A percentile compares a stretch with the other conserved stretches of the same genome.
Evolutionary conservation across 2,888 invertebrate genomes (phyloP).

Genomic region (Argyra leucocephala): DNA sequence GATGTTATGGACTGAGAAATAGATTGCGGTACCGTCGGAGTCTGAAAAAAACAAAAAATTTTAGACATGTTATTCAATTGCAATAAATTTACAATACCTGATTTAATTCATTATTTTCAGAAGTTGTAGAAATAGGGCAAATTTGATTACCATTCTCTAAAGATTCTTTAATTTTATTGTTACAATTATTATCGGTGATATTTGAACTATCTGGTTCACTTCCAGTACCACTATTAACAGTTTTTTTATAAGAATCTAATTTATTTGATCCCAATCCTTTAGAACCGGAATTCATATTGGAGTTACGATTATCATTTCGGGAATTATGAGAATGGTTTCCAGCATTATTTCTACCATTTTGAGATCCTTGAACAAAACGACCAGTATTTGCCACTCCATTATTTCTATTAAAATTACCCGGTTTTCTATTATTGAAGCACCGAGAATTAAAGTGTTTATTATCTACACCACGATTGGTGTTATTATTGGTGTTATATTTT

Average conservation of each 20-base stretch:
- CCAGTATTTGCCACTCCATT: slow-evolving; percentile 14
- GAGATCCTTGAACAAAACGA: slow-evolving; percentile 15
- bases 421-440: slow-evolving; percentile 30
- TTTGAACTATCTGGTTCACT: slow-evolving; percentile 13
- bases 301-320: slow-evolving; percentile 12
- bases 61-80: too few relatives aligned
- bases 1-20: background rate
- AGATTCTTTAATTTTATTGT: slow-evolving; percentile 10
- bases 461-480: slow-evolving; percentile 8
- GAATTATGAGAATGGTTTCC: slow-evolving; percentile 16
- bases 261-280: background rate
- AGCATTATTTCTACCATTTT: slow-evolving; percentile 4
- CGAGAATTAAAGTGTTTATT: slow-evolving; percentile 28
- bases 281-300: slow-evolving; percentile 9
- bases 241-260: slow-evolving; percentile 15
- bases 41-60: slow-evolving; percentile 1
- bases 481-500: background rate
- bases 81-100: slow-evolving; percentile 15
- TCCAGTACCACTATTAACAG: slow-evolving; percentile 7
- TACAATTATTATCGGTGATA: slow-evolving; percentile 11
- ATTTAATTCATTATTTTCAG: slow-evolving; percentile 19
- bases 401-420: slow-evolving; percentile 23
- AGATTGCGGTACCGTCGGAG: slow-evolving; percentile 8
- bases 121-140: slow-evolving; percentile 23
- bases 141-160: slow-evolving; percentile 24